Percentiles rank a stretch among this genome's conserved stretches.
Evolutionary conservation across 2,797 vertebrate genomes (phyloP).

Genomic region (Eurystomus glaucurus): DNA sequence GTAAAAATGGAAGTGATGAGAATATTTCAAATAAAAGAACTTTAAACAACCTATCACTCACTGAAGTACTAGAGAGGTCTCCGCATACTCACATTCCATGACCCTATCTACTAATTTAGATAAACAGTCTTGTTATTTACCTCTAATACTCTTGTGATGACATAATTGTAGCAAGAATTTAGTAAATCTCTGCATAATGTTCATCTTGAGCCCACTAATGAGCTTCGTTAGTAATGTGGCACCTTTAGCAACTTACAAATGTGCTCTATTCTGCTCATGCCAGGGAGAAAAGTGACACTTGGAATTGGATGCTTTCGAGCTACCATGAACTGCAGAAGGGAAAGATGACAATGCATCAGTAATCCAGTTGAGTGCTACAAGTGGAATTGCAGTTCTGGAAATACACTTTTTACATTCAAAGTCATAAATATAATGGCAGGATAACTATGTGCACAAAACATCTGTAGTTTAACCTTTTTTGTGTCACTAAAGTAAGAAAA

Average conservation of each 20-base stretch:
- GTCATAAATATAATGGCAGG: not conserved
- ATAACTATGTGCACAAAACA: not conserved
- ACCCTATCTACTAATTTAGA: not conserved
- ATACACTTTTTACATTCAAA: not conserved
- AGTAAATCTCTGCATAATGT: not conserved
- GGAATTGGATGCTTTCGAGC: not conserved
- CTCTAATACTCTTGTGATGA: not conserved
- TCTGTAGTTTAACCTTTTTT: not conserved
- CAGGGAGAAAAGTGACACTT: not conserved
- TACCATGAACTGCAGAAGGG: not conserved
- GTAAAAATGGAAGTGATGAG: not conserved
- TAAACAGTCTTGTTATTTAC: not conserved
- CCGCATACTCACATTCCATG: not conserved
- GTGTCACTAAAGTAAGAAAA: not conserved
- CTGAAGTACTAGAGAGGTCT: not conserved
- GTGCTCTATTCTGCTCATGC: not conserved
- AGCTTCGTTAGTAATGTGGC: rapidly evolving
- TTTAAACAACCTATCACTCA: not conserved
- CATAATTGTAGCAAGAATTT: not conserved
- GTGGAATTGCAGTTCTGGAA: not conserved
- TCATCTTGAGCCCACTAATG: not conserved
- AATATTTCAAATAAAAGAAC: not conserved
- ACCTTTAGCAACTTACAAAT: not conserved
- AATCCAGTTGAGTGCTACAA: not conserved
- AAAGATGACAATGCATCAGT: not conserved